Conservation (phyloP, 1,140 invertebrate species). For the Cataglyphis hispanica region DNA sequence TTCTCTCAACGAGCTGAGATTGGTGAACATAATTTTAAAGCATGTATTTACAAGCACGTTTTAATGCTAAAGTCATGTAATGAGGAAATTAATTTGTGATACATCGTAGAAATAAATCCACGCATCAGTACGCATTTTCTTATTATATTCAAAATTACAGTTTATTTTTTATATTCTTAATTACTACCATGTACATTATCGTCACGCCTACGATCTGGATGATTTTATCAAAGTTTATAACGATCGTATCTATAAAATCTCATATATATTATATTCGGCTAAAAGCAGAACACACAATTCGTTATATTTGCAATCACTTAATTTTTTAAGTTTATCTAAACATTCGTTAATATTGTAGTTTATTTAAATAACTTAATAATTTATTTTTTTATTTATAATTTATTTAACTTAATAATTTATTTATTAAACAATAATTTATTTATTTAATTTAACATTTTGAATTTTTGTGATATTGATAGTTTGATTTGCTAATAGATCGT, state of each 20-base stretch:
- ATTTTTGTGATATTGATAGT: not conserved
- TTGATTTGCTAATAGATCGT: not conserved
- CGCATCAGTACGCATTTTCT: not conserved
- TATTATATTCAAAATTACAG: not conserved
- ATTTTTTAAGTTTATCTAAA: not conserved
- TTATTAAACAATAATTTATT: too few species aligned
- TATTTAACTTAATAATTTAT: too few species aligned
- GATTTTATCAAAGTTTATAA: not conserved
- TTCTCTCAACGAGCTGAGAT: not conserved
- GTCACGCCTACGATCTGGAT: not conserved
- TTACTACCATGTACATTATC: not conserved
- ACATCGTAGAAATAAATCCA: not conserved
- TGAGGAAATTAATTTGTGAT: conserved; percentile 5
- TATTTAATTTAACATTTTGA: not conserved
- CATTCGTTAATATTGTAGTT: not conserved
- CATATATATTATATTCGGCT: not conserved
- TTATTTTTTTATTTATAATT: too few species aligned
- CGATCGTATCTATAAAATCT: not conserved
- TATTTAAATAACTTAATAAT: too few species aligned
- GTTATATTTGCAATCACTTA: not conserved
- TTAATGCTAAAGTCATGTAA: conserved; percentile 30
- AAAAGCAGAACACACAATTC: not conserved
- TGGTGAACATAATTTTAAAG: not conserved
- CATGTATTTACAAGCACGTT: conserved; percentile 4
- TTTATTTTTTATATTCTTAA: conserved; percentile 4